Base-by-base conservation (phyloP, 2,888 invertebrate genomes). In the Epiblema foenella region DNA sequence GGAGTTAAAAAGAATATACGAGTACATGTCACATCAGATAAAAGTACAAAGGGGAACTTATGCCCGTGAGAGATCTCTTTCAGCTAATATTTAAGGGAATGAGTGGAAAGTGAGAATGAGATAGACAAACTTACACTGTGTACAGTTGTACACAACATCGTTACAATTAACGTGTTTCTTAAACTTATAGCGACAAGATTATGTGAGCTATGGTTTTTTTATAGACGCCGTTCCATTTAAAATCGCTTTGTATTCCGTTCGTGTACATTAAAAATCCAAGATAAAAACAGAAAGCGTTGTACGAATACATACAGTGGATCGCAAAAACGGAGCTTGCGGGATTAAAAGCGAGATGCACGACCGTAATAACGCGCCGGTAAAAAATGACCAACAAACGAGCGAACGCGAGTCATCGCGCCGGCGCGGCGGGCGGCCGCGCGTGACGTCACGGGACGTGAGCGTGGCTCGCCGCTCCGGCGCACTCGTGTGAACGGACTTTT, bases 321-420 rank as follows among this genome's bases (percentile, higher is more conserved):
- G 63, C 51, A 67, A 72, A 72, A 59, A 69, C 62, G 74, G 73
- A 80, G 82, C 80, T 82, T 85, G 87, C 85, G 85, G 86, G 85
- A 87, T 86, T 86, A 88, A 89, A 90, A 89, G 88, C 88, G 89
- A 89, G 87, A 70, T 87, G 87, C 84, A 81, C 83, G 82, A 83
- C 83, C 82, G 86, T 82, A 82, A 70, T 66, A 66, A 24, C 70
- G 65, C 54, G 58, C 54, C 79, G 85, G 86, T 88, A 89, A 87
- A 84, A 78, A 78, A 74, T 77, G 80, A 77, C 79, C 83, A 81
- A 85, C 86, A 85, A 85, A 83, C 84, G 81, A 86, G 85, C 83
- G 33, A 33, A 89, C 85, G 84, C 87, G 84, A 89, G 89, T 86
- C 88, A 89, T 86, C 85, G 84, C 83, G 87, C 81, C 86, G 85